Conservation (phyloP, 2,888 invertebrate species). For the Anagyrus pseudococci region DNA sequence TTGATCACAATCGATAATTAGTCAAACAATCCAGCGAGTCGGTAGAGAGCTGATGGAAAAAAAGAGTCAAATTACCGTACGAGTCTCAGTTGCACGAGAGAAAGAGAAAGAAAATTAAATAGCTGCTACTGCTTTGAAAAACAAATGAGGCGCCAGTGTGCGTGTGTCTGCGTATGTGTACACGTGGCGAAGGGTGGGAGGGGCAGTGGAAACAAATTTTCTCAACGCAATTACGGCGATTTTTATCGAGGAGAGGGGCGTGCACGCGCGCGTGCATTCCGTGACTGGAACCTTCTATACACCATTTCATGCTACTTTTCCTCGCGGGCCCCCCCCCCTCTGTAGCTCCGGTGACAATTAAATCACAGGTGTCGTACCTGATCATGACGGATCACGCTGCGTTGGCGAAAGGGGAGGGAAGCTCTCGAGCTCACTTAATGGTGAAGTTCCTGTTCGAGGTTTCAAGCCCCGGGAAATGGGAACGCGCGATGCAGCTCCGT, state of each 20-base stretch:
- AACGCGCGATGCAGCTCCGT: constrained; percentile 5
- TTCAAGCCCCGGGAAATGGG: neutral
- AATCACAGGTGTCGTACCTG: constrained; percentile 56
- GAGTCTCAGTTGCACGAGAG: neutral
- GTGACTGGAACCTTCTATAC: constrained; percentile 19
- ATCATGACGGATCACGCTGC: constrained; percentile 58
- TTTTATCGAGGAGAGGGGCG: neutral
- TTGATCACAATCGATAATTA: too few relatives aligned
- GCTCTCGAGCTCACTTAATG: constrained; percentile 10
- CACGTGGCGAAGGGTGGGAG: neutral
- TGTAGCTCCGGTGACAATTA: constrained; percentile 56
- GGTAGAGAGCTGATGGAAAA: too few relatives aligned
- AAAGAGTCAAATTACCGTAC: neutral
- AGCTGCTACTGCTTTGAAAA: constrained; percentile 11
- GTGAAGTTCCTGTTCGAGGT: constrained; percentile 13
- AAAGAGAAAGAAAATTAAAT: too few relatives aligned
- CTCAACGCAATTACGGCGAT: constrained; percentile 32
- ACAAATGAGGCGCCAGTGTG: constrained; percentile 1
- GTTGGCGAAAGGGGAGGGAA: neutral
- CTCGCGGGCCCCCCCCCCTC: neutral
- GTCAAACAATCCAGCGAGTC: too few relatives aligned
- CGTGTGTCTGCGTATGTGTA: too few relatives aligned
- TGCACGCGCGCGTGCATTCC: constrained; percentile 4
- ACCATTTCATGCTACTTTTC: constrained; percentile 31
- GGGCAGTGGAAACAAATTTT: constrained; percentile 16